Percentiles rank a stretch among this genome's conserved stretches.
These are phyloP conservation scores for Oryzias dopingdopingensis DNA, from an alignment of 2,797 vertebrate species.

Conservation along the genomic window DNA sequence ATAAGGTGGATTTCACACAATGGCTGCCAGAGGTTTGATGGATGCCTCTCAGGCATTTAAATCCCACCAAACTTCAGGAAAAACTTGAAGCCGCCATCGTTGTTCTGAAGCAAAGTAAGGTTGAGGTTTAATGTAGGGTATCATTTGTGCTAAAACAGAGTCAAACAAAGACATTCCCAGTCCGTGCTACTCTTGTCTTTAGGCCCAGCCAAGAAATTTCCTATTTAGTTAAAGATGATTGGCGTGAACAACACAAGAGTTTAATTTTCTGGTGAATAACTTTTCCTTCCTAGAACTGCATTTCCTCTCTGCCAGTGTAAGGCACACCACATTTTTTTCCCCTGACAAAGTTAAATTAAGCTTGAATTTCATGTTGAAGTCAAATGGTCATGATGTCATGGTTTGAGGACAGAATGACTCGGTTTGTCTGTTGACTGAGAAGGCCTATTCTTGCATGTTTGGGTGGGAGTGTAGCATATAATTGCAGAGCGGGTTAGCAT, in stretches of 20 bases:
- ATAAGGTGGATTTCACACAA: conserved; percentile 67
- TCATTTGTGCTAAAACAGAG: too few relatives aligned
- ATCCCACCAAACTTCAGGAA: conserved; percentile 38
- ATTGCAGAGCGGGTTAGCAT: conserved; percentile 80
- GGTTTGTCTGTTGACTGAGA: conserved; percentile 79
- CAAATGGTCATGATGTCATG: conserved; percentile 81
- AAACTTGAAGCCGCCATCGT: conserved; percentile 22
- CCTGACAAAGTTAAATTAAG: conserved; percentile 77
- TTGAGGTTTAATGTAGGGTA: not conserved
- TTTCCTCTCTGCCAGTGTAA: conserved; percentile 43
- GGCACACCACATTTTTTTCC: conserved; percentile 45
- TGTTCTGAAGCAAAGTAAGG: conserved; percentile 1
- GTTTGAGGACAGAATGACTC: conserved; percentile 78
- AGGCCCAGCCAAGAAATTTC: conserved; percentile 2
- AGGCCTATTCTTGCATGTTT: conserved; percentile 81
- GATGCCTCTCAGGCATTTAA: conserved; percentile 43
- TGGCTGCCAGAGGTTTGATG: conserved; percentile 64
- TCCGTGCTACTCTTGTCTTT: not conserved
- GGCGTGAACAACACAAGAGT: conserved; percentile 18
- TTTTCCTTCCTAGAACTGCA: conserved; percentile 49
- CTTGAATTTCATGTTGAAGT: conserved; percentile 75
- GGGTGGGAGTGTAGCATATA: conserved; percentile 79
- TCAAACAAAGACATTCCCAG: too few relatives aligned
- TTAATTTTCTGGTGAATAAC: conserved; percentile 41
- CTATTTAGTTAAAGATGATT: conserved; percentile 23